Base-by-base conservation (phyloP, 1,140 invertebrate genomes). In the Caenorhabditis remanei region DNA sequence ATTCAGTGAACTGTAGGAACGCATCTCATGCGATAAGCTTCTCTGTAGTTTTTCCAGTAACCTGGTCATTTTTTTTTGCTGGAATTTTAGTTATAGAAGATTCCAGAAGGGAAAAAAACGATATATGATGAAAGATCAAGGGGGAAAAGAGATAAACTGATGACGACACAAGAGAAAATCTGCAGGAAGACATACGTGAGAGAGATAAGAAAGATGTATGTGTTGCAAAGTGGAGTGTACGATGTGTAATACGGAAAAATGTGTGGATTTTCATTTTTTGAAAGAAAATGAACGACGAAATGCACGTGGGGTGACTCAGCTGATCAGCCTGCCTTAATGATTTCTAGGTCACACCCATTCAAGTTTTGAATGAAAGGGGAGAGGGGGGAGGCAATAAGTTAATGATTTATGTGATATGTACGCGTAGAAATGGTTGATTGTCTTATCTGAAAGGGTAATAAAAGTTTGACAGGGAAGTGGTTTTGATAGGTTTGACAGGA, bases 1-100 rank as follows among this genome's bases (percentile, higher is more conserved):
- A 24, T 53, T 71, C 14, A 63, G 61, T 46, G 55, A 75, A 16
- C 46, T 75, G 85, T 58, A 58, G 16, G 85, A 55, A 16, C 46
- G 65, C 46, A 46, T 46, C 48, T 67, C 63, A 19, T 67, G 65
- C 65, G 63, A 85, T 50, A 85, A 85, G 56, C 71, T 79, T 79
- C 71, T 4, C 19, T 79, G 71, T 32, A 79, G 7, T 53, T 79
- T 79, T 79, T 79, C 71, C 46, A 79, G 71, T 79, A 79, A 79
- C 46, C 71, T 79, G 71, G 71, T 79, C 71, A 79, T 79, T 14
- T 11, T 41, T 50, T 41, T 24, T 79, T 85, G 19, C 14, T 43
- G 43, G 50, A 40, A 58, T 43, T 71, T 84, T n/a, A 3, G 13
- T 41, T 61, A 2, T 85, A 61, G 61, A 41, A 21, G 43, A 41